Evolutionary conservation across 2,888 invertebrate species (phyloP), one percentile per base, ranked within the genome.

Genomic region (Zygothrica quintamaculata): DNA sequence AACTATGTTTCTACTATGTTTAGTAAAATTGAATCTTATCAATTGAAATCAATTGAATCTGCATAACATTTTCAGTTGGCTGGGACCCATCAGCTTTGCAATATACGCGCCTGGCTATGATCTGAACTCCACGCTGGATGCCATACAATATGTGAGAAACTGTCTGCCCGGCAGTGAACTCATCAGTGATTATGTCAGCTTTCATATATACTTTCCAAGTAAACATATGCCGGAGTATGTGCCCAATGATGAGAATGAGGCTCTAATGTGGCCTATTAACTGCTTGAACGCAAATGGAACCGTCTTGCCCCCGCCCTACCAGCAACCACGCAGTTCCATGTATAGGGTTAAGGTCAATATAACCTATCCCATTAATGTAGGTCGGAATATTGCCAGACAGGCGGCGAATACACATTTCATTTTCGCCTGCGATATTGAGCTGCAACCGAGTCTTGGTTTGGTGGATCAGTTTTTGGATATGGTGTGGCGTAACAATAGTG

Each of bases 341-440:
- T 96, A 95, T 91, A 88, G 72, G 39, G 67, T 57, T 1, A 26
- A 15, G 72, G 95, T 95, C 84, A 95, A 94, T 77, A 92, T 97
- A 9, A 91, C 95, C 2, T 97, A 97, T 89, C 97, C 97, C 0
- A 96, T 97, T 51, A 97, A 97, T 90, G 95, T 97, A 3, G 97
- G 95, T 0, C 92, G 97, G 12, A 97, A 97, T 90, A 93, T 97
- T 4, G 97, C 97, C 0, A 92, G 97, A 13, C 95, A 95, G 72
- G 93, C 94, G 29, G 95, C 95, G 0, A 93, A 94, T 42, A 97
- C 97, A 0, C 93, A 96, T 88, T 97, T 93, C 89, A 93, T 97
- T 29, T 92, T 97, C 37, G 94, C 96, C 4, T 96, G 96, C 46
- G 97, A 97, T 88, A 96, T 97, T 75, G 97, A 97, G 90, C 93